phyloP scores from a whole-genome alignment of 2,888 invertebrate genomes.

The Lysandra coridon region DNA sequence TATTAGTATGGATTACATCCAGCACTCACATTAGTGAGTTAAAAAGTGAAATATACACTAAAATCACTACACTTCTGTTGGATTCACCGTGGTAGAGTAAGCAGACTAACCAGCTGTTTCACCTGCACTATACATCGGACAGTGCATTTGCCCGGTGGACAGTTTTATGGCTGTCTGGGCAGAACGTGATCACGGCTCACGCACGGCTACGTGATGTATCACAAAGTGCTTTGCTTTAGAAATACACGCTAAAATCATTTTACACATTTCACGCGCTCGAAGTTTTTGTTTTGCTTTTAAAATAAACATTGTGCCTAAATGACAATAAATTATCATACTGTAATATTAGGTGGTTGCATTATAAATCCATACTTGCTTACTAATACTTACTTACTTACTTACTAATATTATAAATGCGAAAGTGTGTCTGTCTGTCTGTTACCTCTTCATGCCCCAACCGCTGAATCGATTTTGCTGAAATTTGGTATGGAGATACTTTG shows the following conservation, averaged over 20 bases:
- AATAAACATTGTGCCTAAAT: neutral
- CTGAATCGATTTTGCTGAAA: too few species aligned
- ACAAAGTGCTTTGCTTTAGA: neutral
- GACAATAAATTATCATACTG: neutral
- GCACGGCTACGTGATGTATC: slow-evolving; percentile 13
- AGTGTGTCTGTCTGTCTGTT: too few species aligned
- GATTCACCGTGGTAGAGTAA: neutral
- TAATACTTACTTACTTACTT: too few species aligned
- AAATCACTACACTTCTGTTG: neutral
- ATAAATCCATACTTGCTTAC: too few species aligned
- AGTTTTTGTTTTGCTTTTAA: neutral
- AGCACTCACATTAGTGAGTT: too few species aligned
- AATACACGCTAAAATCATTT: neutral
- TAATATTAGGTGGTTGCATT: too few species aligned
- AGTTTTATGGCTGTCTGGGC: neutral
- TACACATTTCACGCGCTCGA: neutral
- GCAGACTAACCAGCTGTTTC: neutral
- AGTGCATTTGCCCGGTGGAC: neutral
- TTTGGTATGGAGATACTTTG: too few species aligned
- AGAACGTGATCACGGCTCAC: neutral
- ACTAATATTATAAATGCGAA: too few species aligned
- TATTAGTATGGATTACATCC: too few species aligned
- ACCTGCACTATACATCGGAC: neutral
- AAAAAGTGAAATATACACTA: neutral
- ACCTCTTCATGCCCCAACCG: too few species aligned